These are phyloP conservation scores for Epinotia demarniana DNA, from an alignment of 2,888 invertebrate genomes.

Conservation along the genomic window DNA sequence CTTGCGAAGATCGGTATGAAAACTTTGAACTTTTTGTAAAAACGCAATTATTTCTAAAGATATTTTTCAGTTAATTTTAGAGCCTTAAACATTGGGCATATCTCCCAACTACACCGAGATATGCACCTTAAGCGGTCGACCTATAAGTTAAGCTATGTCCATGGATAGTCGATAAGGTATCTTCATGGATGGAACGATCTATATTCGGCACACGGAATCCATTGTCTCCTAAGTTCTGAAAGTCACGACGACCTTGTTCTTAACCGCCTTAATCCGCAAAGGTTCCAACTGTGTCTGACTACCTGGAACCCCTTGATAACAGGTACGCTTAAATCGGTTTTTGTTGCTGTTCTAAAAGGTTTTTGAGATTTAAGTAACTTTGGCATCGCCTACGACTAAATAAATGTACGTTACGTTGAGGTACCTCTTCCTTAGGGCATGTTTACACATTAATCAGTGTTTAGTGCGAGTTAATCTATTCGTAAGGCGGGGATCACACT, in stretches of 20 bases:
- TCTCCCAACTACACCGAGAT: no score
- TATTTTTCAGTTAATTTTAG: no score
- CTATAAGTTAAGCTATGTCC: no score
- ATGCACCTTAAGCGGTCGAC: no score
- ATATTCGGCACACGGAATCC: background rate
- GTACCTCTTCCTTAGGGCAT: background rate
- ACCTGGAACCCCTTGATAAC: slow-evolving; percentile 36
- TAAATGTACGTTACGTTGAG: background rate
- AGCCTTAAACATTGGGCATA: no score
- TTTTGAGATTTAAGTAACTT: slow-evolving; percentile 11
- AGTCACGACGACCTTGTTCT: slow-evolving; percentile 6
- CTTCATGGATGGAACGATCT: background rate
- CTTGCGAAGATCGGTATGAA: no score
- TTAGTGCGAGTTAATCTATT: no score
- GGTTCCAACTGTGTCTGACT: slow-evolving; percentile 27
- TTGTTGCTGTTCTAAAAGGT: slow-evolving; percentile 19
- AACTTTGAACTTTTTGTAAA: no score
- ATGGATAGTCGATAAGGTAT: no score
- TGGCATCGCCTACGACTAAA: background rate
- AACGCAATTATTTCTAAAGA: no score
- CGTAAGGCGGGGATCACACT: no score
- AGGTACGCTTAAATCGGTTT: slow-evolving; percentile 31
- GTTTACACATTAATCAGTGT: no score
- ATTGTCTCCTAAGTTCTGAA: background rate
- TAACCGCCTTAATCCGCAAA: background rate